Percentiles rank a stretch among this genome's conserved stretches.
Evolutionary conservation across 2,888 invertebrate species (phyloP).

Genomic region (Eugnorisma glareosa): DNA sequence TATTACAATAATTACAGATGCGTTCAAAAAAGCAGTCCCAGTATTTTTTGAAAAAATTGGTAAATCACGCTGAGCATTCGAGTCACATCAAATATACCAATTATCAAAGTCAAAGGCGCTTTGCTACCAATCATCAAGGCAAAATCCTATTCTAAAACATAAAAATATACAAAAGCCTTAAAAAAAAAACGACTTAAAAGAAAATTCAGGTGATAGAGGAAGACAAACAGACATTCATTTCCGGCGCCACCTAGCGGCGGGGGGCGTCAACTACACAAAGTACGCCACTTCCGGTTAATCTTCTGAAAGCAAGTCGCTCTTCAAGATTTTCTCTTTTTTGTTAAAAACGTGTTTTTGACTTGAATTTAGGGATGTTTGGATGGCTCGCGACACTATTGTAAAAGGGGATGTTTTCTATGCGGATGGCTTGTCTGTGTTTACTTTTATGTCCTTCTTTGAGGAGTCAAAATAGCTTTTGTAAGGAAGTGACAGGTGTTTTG

Average conservation of each 20-base stretch:
- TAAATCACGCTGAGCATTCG: too few species aligned
- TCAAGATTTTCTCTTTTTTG: slow-evolving; percentile 57
- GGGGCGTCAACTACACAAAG: slow-evolving; percentile 75
- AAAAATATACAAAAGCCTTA: slow-evolving; percentile 35
- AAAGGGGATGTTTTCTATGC: slow-evolving; percentile 34
- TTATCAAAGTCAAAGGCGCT: background rate
- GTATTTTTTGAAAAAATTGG: too few species aligned
- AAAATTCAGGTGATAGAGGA: slow-evolving; percentile 76
- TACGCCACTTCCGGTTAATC: slow-evolving; percentile 73
- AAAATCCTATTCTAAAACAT: slow-evolving; percentile 36
- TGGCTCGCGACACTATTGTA: slow-evolving; percentile 35
- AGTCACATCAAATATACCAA: background rate
- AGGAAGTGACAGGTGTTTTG: background rate
- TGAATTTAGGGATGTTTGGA: slow-evolving; percentile 55
- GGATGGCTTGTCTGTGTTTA: slow-evolving; percentile 32
- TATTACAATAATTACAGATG: too few species aligned
- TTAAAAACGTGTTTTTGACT: slow-evolving; percentile 60
- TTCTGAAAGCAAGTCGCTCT: slow-evolving; percentile 61
- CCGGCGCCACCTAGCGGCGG: slow-evolving; percentile 73
- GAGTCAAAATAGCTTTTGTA: background rate
- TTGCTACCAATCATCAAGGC: background rate
- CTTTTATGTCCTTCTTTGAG: slow-evolving; percentile 14
- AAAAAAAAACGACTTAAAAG: slow-evolving; percentile 55
- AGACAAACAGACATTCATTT: slow-evolving; percentile 83
- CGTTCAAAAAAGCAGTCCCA: too few species aligned